A percentile compares a stretch with the other conserved stretches of the same genome.
Conservation (phyloP, 2,113 vertebrate species). For the Ciconia maguari region DNA sequence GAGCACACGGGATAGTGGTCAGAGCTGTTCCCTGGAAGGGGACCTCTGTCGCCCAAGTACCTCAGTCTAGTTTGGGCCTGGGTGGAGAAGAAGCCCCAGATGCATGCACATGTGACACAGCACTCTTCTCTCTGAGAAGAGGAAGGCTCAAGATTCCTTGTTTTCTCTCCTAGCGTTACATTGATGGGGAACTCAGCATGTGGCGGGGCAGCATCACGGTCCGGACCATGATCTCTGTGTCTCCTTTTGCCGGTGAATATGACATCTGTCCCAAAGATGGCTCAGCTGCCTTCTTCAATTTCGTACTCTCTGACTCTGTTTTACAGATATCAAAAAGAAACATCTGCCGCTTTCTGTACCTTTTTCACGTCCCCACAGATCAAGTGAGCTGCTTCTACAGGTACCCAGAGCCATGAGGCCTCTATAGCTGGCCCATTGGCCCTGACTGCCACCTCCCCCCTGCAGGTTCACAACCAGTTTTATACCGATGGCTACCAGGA, state of each 20-base stretch:
- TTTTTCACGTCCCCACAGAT: constrained; percentile 1
- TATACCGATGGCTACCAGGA: constrained; percentile 36
- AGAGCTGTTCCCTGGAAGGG: neutral
- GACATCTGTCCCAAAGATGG: constrained; percentile 78
- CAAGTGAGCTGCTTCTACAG: constrained; percentile 61
- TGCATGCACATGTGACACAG: rapidly evolving
- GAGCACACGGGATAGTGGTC: neutral
- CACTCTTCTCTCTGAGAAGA: neutral
- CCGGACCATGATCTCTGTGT: constrained; percentile 69
- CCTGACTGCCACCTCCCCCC: neutral
- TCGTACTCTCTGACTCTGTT: constrained; percentile 46
- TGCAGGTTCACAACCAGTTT: neutral
- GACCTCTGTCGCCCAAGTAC: neutral
- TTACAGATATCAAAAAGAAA: constrained; percentile 71
- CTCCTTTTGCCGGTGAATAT: constrained; percentile 72
- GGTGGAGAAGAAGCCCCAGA: neutral
- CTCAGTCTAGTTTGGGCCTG: neutral
- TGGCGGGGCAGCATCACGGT: constrained; percentile 43
- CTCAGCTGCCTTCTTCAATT: constrained; percentile 1
- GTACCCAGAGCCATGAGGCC: neutral
- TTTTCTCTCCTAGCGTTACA: constrained; percentile 61
- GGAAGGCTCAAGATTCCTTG: neutral
- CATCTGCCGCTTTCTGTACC: neutral
- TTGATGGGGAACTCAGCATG: constrained; percentile 78
- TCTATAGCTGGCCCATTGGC: neutral